phyloP scores from a whole-genome alignment of 1,140 invertebrate genomes.

The Thaumetopoea pityocampa region DNA sequence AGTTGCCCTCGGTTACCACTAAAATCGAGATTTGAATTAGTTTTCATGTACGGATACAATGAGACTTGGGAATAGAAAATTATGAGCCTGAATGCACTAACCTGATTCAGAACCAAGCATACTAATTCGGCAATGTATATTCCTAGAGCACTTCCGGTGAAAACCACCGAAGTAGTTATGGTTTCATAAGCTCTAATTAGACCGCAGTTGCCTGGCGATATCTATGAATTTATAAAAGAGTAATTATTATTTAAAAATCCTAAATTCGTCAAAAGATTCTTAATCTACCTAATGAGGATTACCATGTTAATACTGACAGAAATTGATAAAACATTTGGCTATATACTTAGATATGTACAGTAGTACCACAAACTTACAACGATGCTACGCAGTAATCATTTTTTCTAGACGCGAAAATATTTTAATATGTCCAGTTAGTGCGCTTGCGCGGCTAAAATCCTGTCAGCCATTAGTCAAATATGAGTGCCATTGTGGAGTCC shows the following conservation, averaged over 20 bases:
- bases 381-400: not conserved
- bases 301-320: too few species aligned
- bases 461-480: too few species aligned
- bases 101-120: constrained; percentile 61
- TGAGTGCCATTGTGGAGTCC: too few species aligned
- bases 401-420: too few species aligned
- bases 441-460: too few species aligned
- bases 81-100: too few species aligned
- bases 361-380: too few species aligned
- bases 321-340: too few species aligned
- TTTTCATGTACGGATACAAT: not conserved
- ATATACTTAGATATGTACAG: too few species aligned
- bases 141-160: constrained; percentile 50
- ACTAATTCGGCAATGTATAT: constrained; percentile 57
- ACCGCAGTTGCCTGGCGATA: constrained; percentile 62
- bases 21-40: not conserved
- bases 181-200: constrained; percentile 55
- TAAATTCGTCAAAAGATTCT: not conserved
- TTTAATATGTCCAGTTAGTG: too few species aligned
- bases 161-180: constrained; percentile 44
- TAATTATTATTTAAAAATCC: not conserved
- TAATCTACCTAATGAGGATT: constrained; percentile 1
- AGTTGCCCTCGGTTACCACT: not conserved
- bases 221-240: constrained; percentile 28
- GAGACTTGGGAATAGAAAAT: not conserved